Evolutionary conservation across 2,797 vertebrate species (phyloP).

Genomic region (Valencia hispanica): DNA sequence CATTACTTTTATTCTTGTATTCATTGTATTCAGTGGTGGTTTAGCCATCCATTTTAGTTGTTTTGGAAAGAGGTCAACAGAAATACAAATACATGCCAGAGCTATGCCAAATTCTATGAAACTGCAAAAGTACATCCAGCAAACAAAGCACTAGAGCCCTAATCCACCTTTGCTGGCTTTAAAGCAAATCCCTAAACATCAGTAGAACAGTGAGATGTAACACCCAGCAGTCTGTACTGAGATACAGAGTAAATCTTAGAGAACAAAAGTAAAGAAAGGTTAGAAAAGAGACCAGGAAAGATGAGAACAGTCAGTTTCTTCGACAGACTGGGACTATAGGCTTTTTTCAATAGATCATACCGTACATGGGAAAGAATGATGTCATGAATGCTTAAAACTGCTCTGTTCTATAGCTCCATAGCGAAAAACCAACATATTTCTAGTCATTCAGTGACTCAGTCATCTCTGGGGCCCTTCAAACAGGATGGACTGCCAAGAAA

Average conservation of each 20-base stretch:
- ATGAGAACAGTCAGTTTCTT: neutral
- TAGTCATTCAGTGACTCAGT: neutral
- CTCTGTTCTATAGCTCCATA: neutral
- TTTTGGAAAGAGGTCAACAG: neutral
- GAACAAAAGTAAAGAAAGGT: neutral
- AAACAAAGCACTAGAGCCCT: neutral
- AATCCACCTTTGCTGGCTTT: neutral
- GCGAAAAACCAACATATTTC: neutral
- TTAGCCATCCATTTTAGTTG: neutral
- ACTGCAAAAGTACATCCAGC: neutral
- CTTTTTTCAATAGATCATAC: neutral
- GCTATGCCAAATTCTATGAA: neutral
- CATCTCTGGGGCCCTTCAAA: neutral
- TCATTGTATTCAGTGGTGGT: neutral
- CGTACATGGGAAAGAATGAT: neutral
- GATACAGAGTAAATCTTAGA: neutral
- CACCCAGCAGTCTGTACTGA: neutral
- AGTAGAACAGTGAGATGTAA: neutral
- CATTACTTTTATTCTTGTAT: too few species aligned
- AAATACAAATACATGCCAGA: neutral
- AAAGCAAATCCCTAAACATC: neutral
- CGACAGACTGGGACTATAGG: neutral
- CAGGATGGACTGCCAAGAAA: constrained; percentile 4
- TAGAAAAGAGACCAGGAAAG: neutral
- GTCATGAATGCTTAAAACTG: neutral